Conservation (phyloP, 2,797 vertebrate genomes). For the Sebastes alutus region DNA sequence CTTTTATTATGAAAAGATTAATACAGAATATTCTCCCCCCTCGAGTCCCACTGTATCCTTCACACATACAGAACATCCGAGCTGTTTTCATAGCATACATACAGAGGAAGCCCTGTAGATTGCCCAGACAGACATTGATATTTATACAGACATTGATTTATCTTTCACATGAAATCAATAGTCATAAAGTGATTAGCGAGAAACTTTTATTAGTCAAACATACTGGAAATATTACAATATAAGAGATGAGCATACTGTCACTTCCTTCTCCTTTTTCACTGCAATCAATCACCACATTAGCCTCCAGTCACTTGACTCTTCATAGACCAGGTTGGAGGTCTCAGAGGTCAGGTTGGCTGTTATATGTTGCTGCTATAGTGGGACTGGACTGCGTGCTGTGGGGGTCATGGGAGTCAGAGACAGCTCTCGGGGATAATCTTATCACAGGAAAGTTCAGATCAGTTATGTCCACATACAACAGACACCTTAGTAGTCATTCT, state of each 20-base stretch:
- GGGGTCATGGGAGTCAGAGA: conserved; percentile 42
- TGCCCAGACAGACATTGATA: neutral
- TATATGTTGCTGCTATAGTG: conserved; percentile 12
- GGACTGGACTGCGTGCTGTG: neutral
- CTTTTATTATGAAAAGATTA: neutral
- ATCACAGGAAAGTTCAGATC: conserved; percentile 2
- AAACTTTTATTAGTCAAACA: conserved; percentile 80
- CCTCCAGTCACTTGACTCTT: conserved; percentile 68
- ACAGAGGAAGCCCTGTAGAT: neutral
- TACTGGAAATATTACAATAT: conserved; percentile 66
- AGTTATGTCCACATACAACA: neutral
- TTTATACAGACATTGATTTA: neutral
- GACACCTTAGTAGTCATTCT: neutral
- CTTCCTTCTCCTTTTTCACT: conserved; percentile 49
- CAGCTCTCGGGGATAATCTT: neutral
- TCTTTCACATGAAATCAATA: neutral
- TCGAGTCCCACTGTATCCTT: neutral
- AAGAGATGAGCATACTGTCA: conserved; percentile 37
- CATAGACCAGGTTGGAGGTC: conserved; percentile 75
- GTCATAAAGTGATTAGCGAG: conserved; percentile 37
- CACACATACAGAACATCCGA: neutral
- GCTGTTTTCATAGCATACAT: neutral
- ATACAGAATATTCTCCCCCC: neutral
- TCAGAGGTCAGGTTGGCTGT: conserved; percentile 68
- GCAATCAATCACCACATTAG: conserved; percentile 35